Evolutionary conservation across 2,797 vertebrate genomes (phyloP), one percentile per base, ranked within the genome.

Genomic region (Iguana delicatissima): DNA sequence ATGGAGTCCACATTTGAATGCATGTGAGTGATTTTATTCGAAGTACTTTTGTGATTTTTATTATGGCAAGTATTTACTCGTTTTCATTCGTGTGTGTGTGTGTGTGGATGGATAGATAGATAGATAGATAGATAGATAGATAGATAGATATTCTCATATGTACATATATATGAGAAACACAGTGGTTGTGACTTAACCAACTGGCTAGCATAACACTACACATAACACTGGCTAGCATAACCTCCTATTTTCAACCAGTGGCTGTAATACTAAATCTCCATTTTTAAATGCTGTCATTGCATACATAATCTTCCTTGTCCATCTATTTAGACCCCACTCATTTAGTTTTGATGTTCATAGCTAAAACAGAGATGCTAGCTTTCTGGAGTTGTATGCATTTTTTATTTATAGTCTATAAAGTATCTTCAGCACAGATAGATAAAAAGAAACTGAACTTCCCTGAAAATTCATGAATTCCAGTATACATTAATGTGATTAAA

Each of bases 271-370:
- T 20, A 85, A 67, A 85, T 24, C 2, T n/a, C 50, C 55, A 69
- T 26, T 35, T 18, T 85, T 35, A 73, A 85, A 20, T 38, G 72
- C 18, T 55, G 18, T 73, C 6, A 55, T 46, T 46, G 2, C n/a
- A 32, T 29, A 55, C 4, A 55, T 12, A 22, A 55, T 20, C 16
- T 80, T 81, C 9, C 46, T 59, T 73, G 16, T 38, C 22, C 69
- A 76, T 32, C 1, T 50, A 64, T 67, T 16, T 4, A 3, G 50
- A 18, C 6, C 5, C 20, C 20, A 18, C 4, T 20, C 59, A 22
- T 22, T 62, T 92, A 52, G 92, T 96, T 92, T 94, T 95, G 89
- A 92, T 32, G 6, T 89, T 89, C 84, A 92, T 92, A 93, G 88
- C 32, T 83, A 89, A 67, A 24, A 7, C 22, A 85, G 14, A 35